Conservation (phyloP, 2,113 vertebrate species). For the Caranx ignobilis region DNA sequence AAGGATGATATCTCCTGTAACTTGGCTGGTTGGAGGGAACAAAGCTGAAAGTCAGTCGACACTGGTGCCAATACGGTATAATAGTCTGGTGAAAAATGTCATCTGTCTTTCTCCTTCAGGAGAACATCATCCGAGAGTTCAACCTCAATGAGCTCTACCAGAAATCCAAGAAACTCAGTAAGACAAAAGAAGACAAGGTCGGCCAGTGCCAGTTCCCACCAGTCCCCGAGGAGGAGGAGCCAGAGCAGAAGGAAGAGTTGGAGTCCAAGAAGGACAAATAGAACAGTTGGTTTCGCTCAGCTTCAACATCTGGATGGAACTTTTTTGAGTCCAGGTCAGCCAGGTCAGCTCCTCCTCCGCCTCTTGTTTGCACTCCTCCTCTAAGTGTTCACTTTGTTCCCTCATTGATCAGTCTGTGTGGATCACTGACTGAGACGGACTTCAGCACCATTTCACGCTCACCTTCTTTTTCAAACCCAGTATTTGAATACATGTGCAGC, state of each 20-base stretch:
- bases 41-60: too few species aligned
- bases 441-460: not conserved
- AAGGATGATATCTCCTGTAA: too few species aligned
- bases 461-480: not conserved
- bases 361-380: constrained; percentile 5
- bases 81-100: too few species aligned
- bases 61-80: not conserved
- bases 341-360: not conserved
- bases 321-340: constrained; percentile 13
- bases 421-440: not conserved
- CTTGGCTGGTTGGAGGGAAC: too few species aligned
- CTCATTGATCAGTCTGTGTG: not conserved
- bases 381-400: constrained; percentile 32
- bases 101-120: constrained; percentile 78
- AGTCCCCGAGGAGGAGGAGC: constrained; percentile 81
- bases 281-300: constrained; percentile 11
- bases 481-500: not conserved
- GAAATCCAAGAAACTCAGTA: constrained; percentile 89
- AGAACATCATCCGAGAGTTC: constrained; percentile 97
- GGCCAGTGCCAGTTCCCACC: constrained; percentile 71
- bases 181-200: constrained; percentile 77
- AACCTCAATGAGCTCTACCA: constrained; percentile 95
- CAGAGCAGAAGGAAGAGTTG: constrained; percentile 49
- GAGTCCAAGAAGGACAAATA: constrained; percentile 96
- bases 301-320: constrained; percentile 36